phyloP scores from a whole-genome alignment of 2,888 invertebrate genomes.

The Drosophila differens region DNA sequence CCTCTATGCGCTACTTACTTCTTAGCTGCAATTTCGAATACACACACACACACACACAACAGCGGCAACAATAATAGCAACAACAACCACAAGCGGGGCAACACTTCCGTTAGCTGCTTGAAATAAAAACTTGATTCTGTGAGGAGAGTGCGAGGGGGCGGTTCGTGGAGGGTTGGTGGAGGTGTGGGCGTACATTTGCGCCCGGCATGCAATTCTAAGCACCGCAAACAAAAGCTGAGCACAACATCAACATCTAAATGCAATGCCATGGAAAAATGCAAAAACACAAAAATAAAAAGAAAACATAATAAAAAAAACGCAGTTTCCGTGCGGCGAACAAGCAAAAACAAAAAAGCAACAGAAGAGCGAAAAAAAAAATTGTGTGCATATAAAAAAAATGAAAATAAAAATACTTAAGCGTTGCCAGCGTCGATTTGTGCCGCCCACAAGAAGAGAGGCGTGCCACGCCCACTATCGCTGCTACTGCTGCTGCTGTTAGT shows the following conservation, averaged over 20 bases:
- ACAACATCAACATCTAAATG: constrained; percentile 76
- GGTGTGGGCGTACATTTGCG: constrained; percentile 7
- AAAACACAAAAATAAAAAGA: constrained; percentile 19
- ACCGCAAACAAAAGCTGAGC: constrained; percentile 76
- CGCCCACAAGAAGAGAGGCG: constrained; percentile 53
- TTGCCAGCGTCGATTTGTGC: constrained; percentile 74
- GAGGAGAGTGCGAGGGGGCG: constrained; percentile 17
- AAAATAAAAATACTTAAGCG: constrained; percentile 63
- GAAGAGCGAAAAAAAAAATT: constrained; percentile 24
- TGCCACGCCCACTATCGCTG: constrained; percentile 11
- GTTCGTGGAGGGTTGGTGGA: neutral
- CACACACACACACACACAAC: constrained; percentile 27
- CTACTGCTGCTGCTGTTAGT: constrained; percentile 21
- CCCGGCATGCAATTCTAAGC: constrained; percentile 67
- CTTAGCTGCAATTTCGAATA: constrained; percentile 62
- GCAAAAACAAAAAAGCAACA: constrained; percentile 44
- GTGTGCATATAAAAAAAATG: constrained; percentile 23
- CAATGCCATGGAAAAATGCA: constrained; percentile 68
- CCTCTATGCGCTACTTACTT: constrained; percentile 51
- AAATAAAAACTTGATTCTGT: constrained; percentile 76
- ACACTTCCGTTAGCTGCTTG: constrained; percentile 78
- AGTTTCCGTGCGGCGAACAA: constrained; percentile 67
- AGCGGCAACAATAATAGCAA: constrained; percentile 18
- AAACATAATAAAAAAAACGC: constrained; percentile 67
- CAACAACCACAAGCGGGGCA: constrained; percentile 46